A percentile compares a stretch with the other conserved stretches of the same genome.
phyloP scores from a whole-genome alignment of 2,113 vertebrate genomes.

The Pycnonotus jocosus region DNA sequence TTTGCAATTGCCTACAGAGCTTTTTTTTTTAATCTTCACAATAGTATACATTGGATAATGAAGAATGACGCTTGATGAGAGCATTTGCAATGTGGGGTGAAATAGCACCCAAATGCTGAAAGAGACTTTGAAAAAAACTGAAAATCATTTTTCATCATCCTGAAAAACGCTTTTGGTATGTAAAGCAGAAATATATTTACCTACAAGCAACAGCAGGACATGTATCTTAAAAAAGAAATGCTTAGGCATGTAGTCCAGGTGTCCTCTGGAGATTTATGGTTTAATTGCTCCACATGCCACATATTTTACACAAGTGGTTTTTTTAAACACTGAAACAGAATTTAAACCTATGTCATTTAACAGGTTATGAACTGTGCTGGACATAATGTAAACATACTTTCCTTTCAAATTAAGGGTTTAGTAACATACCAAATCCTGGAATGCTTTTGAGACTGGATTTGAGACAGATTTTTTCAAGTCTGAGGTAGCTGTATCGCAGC shows the following conservation, averaged over 20 bases:
- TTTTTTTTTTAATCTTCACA: background rate
- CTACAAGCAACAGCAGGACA: background rate
- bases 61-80: background rate
- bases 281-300: background rate
- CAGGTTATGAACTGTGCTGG: background rate
- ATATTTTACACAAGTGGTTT: background rate
- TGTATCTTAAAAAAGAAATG: background rate
- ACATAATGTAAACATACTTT: background rate
- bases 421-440: conserved; percentile 90
- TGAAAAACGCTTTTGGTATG: background rate
- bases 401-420: background rate
- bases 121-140: background rate
- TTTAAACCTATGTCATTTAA: background rate
- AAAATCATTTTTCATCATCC: background rate
- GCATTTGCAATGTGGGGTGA: background rate
- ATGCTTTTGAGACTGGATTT: conserved; percentile 92
- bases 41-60: background rate
- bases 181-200: background rate
- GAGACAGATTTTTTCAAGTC: conserved; percentile 96
- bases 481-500: conserved; percentile 94
- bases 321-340: background rate
- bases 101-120: background rate
- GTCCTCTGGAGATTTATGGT: background rate
- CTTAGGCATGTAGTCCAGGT: background rate
- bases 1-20: background rate